Evolutionary conservation across 2,888 invertebrate genomes (phyloP).

Genomic region (Phyllotreta cruciferae): DNA sequence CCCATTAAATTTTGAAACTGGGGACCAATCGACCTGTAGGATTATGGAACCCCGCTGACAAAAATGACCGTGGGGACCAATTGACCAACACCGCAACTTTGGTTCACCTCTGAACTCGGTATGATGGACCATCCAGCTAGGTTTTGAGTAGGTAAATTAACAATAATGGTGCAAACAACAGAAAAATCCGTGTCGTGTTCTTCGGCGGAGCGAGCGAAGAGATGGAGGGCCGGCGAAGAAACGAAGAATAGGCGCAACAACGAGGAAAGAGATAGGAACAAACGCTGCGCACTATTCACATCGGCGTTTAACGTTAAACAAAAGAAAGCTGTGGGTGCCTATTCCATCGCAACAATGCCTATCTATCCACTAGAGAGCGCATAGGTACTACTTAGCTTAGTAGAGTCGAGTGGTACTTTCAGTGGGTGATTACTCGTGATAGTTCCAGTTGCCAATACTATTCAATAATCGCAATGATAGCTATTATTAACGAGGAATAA

Average conservation of each 20-base stretch:
- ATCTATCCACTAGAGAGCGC: not conserved
- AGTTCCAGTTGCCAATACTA: no score
- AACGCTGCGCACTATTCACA: not conserved
- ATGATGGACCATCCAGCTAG: not conserved
- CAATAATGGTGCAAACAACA: constrained; percentile 17
- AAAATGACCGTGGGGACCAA: no score
- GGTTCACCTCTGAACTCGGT: not conserved
- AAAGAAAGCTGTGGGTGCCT: constrained; percentile 14
- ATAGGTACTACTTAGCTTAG: constrained; percentile 3
- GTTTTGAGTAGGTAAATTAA: not conserved
- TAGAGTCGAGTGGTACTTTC: no score
- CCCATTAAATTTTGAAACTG: no score
- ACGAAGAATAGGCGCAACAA: constrained; percentile 15
- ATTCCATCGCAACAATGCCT: constrained; percentile 9
- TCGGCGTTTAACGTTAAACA: constrained; percentile 6
- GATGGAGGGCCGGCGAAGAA: not conserved
- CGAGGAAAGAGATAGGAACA: constrained; percentile 14
- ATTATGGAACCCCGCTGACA: no score
- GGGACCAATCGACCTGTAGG: no score
- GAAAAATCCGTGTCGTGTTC: constrained; percentile 11
- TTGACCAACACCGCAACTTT: no score
- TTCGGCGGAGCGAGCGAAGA: constrained; percentile 7
- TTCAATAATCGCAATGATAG: no score
- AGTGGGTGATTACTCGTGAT: no score
- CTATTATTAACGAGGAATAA: no score